These are phyloP conservation scores for Pelecanoides urinatrix DNA, from an alignment of 2,113 vertebrate genomes.

Conservation along the genomic window DNA sequence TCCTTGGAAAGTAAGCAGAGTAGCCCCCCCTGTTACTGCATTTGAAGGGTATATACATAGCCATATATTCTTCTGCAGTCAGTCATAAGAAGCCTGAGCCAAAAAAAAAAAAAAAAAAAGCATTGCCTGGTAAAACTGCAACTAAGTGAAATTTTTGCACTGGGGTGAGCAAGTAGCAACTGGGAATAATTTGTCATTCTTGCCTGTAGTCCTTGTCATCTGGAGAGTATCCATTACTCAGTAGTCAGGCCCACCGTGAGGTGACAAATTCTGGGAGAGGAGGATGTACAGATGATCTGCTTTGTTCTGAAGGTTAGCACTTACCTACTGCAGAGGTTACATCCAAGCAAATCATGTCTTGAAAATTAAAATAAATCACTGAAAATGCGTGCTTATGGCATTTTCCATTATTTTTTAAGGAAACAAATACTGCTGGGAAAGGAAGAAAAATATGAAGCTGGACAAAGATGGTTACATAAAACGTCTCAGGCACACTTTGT, in stretches of 20 bases:
- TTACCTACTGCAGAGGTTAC: not conserved
- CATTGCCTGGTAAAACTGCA: not conserved
- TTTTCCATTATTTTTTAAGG: not conserved
- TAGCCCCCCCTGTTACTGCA: not conserved
- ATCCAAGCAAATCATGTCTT: not conserved
- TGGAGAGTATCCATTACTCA: not conserved
- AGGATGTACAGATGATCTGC: not conserved
- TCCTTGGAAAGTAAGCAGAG: conserved; percentile 26
- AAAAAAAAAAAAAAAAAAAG: not conserved
- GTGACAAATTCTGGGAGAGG: not conserved
- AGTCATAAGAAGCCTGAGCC: not conserved
- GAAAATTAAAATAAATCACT: not conserved
- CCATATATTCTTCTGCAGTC: not conserved
- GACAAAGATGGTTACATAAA: not conserved
- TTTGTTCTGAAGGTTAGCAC: not conserved
- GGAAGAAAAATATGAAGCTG: not conserved
- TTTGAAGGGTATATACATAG: not conserved
- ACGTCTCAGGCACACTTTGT: not conserved
- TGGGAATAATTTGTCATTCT: not conserved
- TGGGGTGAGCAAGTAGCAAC: not conserved
- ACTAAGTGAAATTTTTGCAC: not conserved
- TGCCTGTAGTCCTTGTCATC: not conserved
- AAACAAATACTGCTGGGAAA: not conserved
- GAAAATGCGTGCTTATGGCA: not conserved
- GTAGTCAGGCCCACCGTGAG: rapidly evolving